A percentile compares a stretch with the other conserved stretches of the same genome.
These are phyloP conservation scores for Ochotona curzoniae DNA, from an alignment of 2,113 vertebrate species.

Conservation along the genomic window DNA sequence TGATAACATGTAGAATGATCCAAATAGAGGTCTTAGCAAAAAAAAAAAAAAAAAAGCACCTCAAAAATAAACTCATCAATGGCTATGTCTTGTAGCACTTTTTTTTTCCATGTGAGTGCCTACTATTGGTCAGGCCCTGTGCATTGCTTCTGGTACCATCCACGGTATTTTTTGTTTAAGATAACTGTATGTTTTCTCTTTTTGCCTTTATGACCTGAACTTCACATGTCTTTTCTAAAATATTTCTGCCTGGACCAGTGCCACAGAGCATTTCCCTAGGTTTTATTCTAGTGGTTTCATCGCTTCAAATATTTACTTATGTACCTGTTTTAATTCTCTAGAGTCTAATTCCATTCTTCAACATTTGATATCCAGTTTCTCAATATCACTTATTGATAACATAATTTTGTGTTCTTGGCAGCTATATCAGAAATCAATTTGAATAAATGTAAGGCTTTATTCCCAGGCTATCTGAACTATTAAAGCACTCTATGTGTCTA, in stretches of 20 bases:
- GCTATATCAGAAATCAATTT: background rate
- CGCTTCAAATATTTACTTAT: background rate
- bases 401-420: background rate
- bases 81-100: background rate
- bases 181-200: background rate
- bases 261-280: background rate
- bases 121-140: background rate
- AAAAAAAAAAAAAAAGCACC: background rate
- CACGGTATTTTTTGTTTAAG: background rate
- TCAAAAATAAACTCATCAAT: background rate
- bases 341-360: background rate
- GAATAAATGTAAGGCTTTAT: background rate
- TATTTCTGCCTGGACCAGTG: background rate
- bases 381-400: background rate
- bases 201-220: background rate
- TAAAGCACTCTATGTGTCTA: background rate
- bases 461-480: background rate
- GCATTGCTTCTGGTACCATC: background rate
- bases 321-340: background rate
- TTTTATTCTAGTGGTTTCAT: background rate
- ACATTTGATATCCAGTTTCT: background rate
- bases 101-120: background rate
- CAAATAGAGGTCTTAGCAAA: background rate
- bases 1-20: background rate
- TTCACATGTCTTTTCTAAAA: background rate